Evolutionary conservation across 2,797 vertebrate species (phyloP), one percentile per base, ranked within the genome.

Genomic region (Pitangus sulphuratus): DNA sequence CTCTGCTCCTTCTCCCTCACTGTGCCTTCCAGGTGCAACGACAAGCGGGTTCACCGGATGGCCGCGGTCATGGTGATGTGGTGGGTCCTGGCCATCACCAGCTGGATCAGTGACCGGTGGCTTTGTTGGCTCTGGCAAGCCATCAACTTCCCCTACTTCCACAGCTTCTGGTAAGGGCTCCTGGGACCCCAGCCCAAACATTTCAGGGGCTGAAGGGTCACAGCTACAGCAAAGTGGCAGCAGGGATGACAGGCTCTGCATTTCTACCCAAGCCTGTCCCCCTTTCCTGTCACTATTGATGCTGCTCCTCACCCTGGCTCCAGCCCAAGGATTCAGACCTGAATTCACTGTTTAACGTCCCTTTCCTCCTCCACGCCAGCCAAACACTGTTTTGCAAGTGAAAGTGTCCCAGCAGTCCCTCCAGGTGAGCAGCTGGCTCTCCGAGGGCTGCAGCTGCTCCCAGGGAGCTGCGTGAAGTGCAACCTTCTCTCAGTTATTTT

Each of bases 31-130:
- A 99, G 99, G 97, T 99, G 98, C 92, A 97, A 84, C 2, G 98
- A 98, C 92, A 96, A 93, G 62, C 98, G 98, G 47, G 98, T 98
- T 28, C 91, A 98, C 64, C 98, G 97, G 6, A 66, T 98, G 47
- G 98, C 98, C 0, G 92, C 96, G 9, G 74, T 97, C 30, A 98
- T 98, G 2, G 95, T 98, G 17, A 53, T 97, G 58, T 97, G 99
- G 92, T 99, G 99, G 99, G 93, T 71, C 4, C 75, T 98, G 20
- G 99, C 99, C 72, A 98, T 99, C 96, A 93, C 97, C 96, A 99
- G 99, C 97, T 99, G 99, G 99, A 93, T 99, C 60, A 98, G 98
- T 2, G 99, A 99, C 96, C 98, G 98, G 3, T 97, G 99, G 33
- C 97, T 99, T 76, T 99, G 99, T 39, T 97, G 98, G 64, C 98